Evolutionary conservation across 2,113 vertebrate genomes (phyloP), one percentile per base, ranked within the genome.

Genomic region (Dolichallabes microphthalmus): DNA sequence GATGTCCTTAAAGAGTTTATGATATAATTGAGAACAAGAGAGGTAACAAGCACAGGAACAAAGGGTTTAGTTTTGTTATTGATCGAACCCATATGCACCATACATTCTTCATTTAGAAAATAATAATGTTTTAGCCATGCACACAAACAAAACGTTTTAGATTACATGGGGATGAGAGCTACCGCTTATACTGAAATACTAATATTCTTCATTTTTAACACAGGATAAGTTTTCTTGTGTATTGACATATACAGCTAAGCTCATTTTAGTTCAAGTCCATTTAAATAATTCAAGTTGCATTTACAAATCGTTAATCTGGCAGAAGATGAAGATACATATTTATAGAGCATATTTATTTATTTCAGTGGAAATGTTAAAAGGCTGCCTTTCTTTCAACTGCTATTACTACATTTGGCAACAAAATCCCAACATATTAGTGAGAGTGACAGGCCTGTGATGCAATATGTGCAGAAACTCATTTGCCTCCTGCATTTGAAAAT

Each of bases 361-460:
- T 94, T 93, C 89, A 87, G 90, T 91, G 88, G 87, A 91, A 93
- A 93, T 88, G 92, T 92, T 94, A 93, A 92, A 91, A 90, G 55
- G 87, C 85, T 35, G 82, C 88, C 89, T 92, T 88, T 91, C 82
- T 89, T 93, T 93, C 90, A 84, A 87, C 85, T 86, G 89, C 88
- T 81, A 90, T 89, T 89, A 81, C 61, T 25, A 55, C 84, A 87
- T 82, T 90, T 90, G 91, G 92, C 91, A 92, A 87, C 85, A 85
- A 92, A 93, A 93, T 92, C 92, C 90, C 80, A 84, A 86, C 91
- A 93, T 93, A 95, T 95, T 93, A 95, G 90, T 88, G 19, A 61
- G 90, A 92, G 91, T 93, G 93, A 92, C 91, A 92, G 90, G 69
- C 82, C 88, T 85, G 7, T 87, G 89, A 89, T 91, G 90, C 90